These are phyloP conservation scores for Siphonodentalium dalli DNA, from an alignment of 2,888 invertebrate species.

Conservation along the genomic window DNA sequence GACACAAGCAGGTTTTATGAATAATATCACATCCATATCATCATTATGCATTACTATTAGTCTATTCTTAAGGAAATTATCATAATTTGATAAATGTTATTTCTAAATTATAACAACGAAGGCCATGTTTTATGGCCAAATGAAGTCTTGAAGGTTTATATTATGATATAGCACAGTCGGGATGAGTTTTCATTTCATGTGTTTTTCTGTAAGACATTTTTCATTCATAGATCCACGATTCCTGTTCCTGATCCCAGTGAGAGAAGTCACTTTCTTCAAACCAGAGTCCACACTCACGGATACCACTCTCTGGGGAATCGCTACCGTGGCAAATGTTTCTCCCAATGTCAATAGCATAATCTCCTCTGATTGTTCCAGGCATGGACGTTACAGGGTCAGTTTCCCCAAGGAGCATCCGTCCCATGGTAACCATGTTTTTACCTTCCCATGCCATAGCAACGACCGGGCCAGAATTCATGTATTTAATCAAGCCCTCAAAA, in stretches of 20 bases:
- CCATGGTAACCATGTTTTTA: conserved; percentile 90
- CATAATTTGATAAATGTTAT: too few relatives aligned
- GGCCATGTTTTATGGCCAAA: too few relatives aligned
- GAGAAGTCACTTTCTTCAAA: conserved; percentile 85
- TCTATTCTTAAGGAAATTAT: too few relatives aligned
- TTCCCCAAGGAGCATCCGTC: conserved; percentile 93
- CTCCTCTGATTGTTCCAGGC: conserved; percentile 97
- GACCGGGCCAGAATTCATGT: conserved; percentile 86
- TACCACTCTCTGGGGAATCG: conserved; percentile 93
- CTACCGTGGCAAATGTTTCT: conserved; percentile 98
- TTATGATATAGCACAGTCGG: too few relatives aligned
- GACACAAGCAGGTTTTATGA: too few relatives aligned
- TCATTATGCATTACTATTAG: too few relatives aligned
- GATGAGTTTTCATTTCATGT: too few relatives aligned
- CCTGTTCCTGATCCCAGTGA: conserved; percentile 81
- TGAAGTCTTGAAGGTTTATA: too few relatives aligned
- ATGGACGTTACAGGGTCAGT: conserved; percentile 95
- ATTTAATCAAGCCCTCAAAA: conserved; percentile 91
- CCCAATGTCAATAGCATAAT: conserved; percentile 93
- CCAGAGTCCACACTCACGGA: conserved; percentile 96
- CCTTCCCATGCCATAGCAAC: conserved; percentile 91
- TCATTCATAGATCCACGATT: conserved; percentile 79
- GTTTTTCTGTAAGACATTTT: too few relatives aligned
- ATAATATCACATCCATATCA: too few relatives aligned
- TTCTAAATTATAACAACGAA: too few relatives aligned